Conservation (phyloP, 1,140 invertebrate species). For the Neodiprion fabricii region DNA sequence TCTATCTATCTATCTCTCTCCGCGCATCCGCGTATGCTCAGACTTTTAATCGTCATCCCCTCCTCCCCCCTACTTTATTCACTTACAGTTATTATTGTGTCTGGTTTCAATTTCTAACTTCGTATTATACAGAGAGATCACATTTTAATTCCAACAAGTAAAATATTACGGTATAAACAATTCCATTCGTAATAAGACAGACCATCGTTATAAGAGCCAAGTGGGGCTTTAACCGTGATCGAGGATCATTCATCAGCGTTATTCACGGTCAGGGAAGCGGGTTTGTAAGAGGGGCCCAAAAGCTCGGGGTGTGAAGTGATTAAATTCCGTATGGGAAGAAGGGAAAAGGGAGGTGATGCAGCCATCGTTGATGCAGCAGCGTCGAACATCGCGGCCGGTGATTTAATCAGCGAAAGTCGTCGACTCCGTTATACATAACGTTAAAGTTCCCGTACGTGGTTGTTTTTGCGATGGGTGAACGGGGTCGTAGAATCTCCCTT, state of each 20-base stretch:
- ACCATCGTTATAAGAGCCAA: not conserved
- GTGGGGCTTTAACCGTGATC: not conserved
- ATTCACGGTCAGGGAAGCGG: slow-evolving; percentile 37
- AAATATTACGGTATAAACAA: not conserved
- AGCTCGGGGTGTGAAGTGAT: slow-evolving; percentile 8
- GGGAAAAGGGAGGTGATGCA: not conserved
- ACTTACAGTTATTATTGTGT: slow-evolving; percentile 14
- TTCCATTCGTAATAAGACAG: not conserved
- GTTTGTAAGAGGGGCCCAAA: not conserved
- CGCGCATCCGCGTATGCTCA: slow-evolving; percentile 11
- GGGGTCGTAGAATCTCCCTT: no score
- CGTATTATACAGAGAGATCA: no score
- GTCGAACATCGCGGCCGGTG: slow-evolving; percentile 38
- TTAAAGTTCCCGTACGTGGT: slow-evolving; percentile 29
- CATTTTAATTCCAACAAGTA: no score
- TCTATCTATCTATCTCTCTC: slow-evolving; percentile 21
- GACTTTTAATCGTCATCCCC: not conserved
- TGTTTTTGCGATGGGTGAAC: slow-evolving; percentile 22
- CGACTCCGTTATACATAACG: slow-evolving; percentile 34
- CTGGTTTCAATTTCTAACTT: no score
- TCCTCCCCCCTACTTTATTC: slow-evolving; percentile 4
- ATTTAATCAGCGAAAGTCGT: slow-evolving; percentile 41
- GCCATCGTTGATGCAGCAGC: slow-evolving; percentile 27
- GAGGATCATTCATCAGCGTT: slow-evolving; percentile 43
- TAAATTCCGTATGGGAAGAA: slow-evolving; percentile 15